A percentile compares a stretch with the other conserved stretches of the same genome.
Conservation (phyloP, 2,113 vertebrate genomes). For the Dipodomys merriami region DNA sequence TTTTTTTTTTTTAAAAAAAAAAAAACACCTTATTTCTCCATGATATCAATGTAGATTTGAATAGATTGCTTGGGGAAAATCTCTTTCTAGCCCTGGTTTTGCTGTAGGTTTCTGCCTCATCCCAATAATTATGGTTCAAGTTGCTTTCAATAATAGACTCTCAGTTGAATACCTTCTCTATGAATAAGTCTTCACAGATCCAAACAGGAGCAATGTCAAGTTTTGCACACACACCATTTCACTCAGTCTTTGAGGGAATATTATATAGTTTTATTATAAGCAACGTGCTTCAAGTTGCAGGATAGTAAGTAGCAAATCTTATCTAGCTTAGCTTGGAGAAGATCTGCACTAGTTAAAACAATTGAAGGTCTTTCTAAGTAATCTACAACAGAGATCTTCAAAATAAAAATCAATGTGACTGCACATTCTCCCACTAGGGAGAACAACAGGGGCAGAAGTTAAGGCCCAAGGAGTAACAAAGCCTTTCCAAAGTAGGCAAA, state of each 20-base stretch:
- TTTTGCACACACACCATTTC: not conserved
- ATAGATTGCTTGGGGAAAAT: not conserved
- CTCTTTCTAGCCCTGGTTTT: not conserved
- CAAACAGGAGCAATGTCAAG: not conserved
- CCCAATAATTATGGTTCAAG: not conserved
- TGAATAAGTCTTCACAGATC: not conserved
- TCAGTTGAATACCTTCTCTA: not conserved
- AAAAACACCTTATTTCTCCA: not conserved
- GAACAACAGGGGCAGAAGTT: not conserved
- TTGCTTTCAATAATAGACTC: not conserved
- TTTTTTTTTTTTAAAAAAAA: too few species aligned
- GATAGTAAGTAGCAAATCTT: not conserved
- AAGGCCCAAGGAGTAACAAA: not conserved
- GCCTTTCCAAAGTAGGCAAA: not conserved
- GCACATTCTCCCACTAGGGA: not conserved
- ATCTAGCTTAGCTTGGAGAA: not conserved
- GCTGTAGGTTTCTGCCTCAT: not conserved
- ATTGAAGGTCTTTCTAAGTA: not conserved
- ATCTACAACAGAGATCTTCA: not conserved
- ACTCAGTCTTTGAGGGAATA: not conserved
- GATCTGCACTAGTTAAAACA: not conserved
- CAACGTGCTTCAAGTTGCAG: not conserved
- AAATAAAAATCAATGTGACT: not conserved
- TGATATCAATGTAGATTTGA: not conserved
- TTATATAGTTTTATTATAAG: not conserved